Evolutionary conservation across 2,113 vertebrate species (phyloP).

Genomic region (Baryphthengus martii): DNA sequence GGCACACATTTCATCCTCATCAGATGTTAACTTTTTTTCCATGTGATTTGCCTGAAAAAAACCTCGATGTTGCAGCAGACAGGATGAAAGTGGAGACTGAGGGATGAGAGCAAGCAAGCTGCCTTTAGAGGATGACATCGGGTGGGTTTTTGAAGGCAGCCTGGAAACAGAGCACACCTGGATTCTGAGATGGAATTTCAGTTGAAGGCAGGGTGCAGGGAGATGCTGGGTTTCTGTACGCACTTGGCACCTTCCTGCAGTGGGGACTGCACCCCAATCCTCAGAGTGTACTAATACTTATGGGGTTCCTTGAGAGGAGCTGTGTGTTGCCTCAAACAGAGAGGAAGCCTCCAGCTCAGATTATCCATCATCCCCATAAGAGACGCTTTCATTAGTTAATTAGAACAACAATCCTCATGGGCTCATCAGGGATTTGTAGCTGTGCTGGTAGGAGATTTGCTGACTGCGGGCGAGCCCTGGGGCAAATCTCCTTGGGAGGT

Average conservation of each 20-base stretch:
- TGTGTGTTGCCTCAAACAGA: background rate
- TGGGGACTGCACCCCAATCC: background rate
- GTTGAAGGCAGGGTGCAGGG: background rate
- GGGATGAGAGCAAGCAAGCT: background rate
- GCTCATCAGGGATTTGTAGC: background rate
- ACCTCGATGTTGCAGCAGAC: background rate
- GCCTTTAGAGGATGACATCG: rapidly evolving
- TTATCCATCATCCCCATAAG: background rate
- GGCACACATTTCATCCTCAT: background rate
- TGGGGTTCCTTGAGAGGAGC: background rate
- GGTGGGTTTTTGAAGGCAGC: background rate
- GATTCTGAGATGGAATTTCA: background rate
- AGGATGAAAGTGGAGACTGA: background rate
- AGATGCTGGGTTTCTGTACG: background rate
- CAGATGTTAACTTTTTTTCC: background rate
- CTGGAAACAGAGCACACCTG: no score
- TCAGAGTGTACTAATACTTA: rapidly evolving
- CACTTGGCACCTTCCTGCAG: background rate
- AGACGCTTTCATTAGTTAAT: conserved; percentile 4
- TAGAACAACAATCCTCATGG: conserved; percentile 6
- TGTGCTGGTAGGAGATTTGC: conserved; percentile 31
- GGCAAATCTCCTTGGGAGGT: background rate
- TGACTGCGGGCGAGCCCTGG: background rate
- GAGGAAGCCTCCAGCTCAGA: background rate
- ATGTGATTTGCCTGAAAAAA: background rate